Evolutionary conservation across 2,888 invertebrate species (phyloP), one percentile per base, ranked within the genome.

Genomic region (Phasia obesa): DNA sequence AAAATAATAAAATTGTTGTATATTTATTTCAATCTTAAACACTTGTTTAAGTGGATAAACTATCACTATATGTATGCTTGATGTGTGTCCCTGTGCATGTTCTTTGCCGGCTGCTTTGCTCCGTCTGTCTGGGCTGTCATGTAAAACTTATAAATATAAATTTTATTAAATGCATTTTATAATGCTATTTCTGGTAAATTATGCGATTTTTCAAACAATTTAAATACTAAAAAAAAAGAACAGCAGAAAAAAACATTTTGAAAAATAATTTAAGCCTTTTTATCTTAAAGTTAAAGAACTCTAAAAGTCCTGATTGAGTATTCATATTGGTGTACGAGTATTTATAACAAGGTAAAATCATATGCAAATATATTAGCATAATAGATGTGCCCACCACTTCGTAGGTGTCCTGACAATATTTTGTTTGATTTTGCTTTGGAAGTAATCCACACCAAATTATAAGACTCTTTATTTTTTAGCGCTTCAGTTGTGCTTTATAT

Each of bases 151-250:
- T 78, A 75, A 83, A 83, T 79, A 83, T 59, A 79, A 79, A 60
- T 83, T 78, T 49, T 75, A 83, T 79, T 60, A 75, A 75, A 71
- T 83, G 75, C 59, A 71, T 78, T 78, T 73, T 74, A 70, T 64
- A 47, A 80, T 60, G 19, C 47, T 60, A 67, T 80, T 62, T 83
- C 78, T 82, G 82, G 78, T 82, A 82, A 78, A 82, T 82, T 82
- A 82, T 82, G 75, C 70, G 65, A 65, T 83, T 83, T 83, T 75
- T 79, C 75, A 79, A 79, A 75, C 70, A 79, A 83, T 75, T 83
- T 78, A 75, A 79, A 65, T 79, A 62, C 70, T 69, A 71, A 78
- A 75, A 73, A 70, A 23, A 13, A 47, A 21, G 19, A 25, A 15
- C 2, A 27, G 27, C 3, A 27, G 11, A 35, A 35, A 35, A 15